Conservation (phyloP, 2,797 vertebrate genomes). For the Psittacula echo region DNA sequence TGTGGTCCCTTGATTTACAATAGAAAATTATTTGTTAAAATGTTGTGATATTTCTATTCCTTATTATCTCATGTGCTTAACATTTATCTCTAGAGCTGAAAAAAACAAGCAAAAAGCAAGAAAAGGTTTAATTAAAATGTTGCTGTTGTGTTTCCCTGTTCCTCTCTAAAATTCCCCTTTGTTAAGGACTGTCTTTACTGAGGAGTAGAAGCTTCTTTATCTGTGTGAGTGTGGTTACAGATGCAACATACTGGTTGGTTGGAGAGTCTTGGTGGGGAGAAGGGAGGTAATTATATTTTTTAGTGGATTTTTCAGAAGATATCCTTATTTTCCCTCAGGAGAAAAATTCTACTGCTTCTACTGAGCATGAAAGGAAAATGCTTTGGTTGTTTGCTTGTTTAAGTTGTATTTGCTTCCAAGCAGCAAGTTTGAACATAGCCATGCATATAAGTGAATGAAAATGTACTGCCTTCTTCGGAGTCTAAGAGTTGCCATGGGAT, state of each 20-base stretch:
- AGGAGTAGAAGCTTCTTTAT: neutral
- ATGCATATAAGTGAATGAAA: accelerated
- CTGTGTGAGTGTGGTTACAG: neutral
- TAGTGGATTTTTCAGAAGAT: neutral
- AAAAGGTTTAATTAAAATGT: neutral
- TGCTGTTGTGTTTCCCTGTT: neutral
- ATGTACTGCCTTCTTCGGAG: too few relatives aligned
- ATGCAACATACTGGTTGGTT: neutral
- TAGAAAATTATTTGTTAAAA: neutral
- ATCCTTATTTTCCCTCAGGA: neutral
- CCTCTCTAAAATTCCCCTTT: neutral
- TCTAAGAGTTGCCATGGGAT: neutral
- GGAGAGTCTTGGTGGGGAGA: neutral
- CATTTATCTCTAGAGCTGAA: neutral
- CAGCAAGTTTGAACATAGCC: neutral
- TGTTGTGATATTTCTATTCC: neutral
- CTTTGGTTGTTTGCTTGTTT: neutral
- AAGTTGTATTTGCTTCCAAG: neutral
- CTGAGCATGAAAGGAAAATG: neutral
- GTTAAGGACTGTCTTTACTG: neutral
- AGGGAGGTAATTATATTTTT: neutral
- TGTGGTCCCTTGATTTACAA: accelerated
- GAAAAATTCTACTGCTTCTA: neutral
- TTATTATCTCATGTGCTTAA: neutral
- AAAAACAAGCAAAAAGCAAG: neutral